Evolutionary conservation across 2,113 vertebrate species (phyloP), one percentile per base, ranked within the genome.

Genomic region (Podilymbus podiceps): DNA sequence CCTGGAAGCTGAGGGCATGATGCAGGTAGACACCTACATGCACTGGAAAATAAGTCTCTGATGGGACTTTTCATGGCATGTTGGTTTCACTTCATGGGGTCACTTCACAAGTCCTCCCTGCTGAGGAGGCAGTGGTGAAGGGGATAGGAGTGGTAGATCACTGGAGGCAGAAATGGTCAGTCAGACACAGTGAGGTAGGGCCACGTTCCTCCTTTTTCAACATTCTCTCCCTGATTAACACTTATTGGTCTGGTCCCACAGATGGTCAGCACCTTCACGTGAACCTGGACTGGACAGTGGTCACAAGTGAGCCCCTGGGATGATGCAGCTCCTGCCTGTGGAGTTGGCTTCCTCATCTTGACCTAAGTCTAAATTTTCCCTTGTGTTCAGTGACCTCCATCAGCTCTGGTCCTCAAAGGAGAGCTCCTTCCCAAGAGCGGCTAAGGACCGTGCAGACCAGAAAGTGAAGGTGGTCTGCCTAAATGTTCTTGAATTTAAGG

Each of bases 21-120:
- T 44, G 23, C 76, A 21, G 12, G 20, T 42, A 56, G 52, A 55
- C 42, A 59, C 14, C 27, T 55, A 30, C 12, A 23, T 6, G 6
- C 6, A 12, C 0, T 33, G 49, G 16, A 35, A 62, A 74, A 7
- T 12, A 47, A 73, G 5, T 19, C 50, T 40, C 15, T 35, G 19
- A 4, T 3, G 4, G n/a, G 11, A 30, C 16, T 72, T 30, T 15
- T 10, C 40, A 33, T 8, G 9, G 14, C 12, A 3, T 0, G 5
- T 22, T 71, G 73, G 12, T 14, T 76, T 46, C 19, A 11, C 66
- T 77, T 67, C 27, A 23, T 46, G n/a, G 7, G 8, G 5, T n/a
- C n/a, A n/a, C 21, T 64, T 49, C 67, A 42, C 19, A 27, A 66
- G 38, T 40, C 68, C 60, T 66, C 13, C 25, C 11, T 44, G 67